Evolutionary conservation across 2,888 invertebrate species (phyloP).

Genomic region (Cerastoderma edule): DNA sequence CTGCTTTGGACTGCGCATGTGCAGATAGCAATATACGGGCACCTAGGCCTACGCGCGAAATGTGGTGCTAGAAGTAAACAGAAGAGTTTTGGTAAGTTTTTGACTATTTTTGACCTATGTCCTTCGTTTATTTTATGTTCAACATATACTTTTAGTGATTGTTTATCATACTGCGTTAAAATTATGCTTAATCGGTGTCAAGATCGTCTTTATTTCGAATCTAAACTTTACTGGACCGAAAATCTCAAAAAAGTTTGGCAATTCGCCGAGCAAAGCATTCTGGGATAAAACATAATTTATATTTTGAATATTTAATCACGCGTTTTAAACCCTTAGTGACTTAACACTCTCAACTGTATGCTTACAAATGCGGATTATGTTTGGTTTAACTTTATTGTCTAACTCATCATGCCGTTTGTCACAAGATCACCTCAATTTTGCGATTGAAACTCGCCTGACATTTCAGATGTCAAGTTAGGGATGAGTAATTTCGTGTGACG

Average conservation of each 20-base stretch:
- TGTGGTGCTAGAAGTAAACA: conserved; percentile 78
- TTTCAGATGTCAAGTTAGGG: conserved; percentile 20
- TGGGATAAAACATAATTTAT: conserved; percentile 54
- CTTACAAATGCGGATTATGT: too few species aligned
- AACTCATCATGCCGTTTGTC: too few species aligned
- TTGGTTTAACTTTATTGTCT: too few species aligned
- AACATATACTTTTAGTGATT: not conserved
- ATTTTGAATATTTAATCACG: conserved; percentile 48
- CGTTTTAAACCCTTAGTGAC: too few species aligned
- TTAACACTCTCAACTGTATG: too few species aligned
- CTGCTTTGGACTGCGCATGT: conserved; percentile 69
- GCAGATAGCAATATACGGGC: conserved; percentile 73
- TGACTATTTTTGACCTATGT: conserved; percentile 16
- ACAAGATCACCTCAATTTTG: not conserved
- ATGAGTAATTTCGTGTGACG: conserved; percentile 40
- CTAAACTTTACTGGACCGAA: conserved; percentile 36
- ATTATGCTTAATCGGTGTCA: not conserved
- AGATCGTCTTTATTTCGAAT: not conserved
- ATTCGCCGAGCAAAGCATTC: conserved; percentile 50
- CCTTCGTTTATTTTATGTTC: not conserved
- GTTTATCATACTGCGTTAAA: not conserved
- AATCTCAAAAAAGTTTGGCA: conserved; percentile 51
- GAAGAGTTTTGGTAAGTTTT: conserved; percentile 28
- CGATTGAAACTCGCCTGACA: conserved; percentile 14
- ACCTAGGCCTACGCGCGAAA: conserved; percentile 79